Evolutionary conservation across 2,113 vertebrate species (phyloP).

Genomic region (Vidua chalybeata): DNA sequence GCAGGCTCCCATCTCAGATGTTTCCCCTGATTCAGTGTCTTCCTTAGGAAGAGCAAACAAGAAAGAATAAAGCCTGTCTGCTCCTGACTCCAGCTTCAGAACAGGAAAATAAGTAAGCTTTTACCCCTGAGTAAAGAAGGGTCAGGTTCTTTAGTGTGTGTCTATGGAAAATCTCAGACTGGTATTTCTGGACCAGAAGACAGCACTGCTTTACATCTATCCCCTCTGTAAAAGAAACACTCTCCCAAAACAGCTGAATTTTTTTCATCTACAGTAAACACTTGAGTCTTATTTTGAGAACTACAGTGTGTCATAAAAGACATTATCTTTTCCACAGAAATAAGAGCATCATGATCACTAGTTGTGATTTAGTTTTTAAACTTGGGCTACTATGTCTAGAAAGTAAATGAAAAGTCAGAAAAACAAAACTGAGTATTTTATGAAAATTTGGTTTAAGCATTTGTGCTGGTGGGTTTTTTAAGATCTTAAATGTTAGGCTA

Average conservation of each 20-base stretch:
- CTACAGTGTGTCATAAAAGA: neutral
- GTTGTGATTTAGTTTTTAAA: neutral
- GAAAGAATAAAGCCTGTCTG: neutral
- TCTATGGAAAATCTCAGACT: neutral
- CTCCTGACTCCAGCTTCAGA: neutral
- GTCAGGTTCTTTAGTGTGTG: neutral
- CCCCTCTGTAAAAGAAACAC: neutral
- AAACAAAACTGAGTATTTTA: neutral
- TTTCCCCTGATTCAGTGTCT: neutral
- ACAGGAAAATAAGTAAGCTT: neutral
- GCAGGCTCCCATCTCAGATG: neutral
- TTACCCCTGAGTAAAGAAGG: neutral
- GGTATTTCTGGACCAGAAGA: neutral
- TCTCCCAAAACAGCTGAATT: accelerated
- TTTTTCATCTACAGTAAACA: neutral
- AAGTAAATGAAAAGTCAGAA: neutral
- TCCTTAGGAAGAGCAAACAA: neutral
- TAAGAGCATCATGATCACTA: neutral
- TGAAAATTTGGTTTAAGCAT: neutral
- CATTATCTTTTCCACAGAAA: neutral
- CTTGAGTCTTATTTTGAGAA: neutral
- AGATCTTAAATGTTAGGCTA: neutral
- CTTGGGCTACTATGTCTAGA: neutral
- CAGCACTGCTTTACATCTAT: neutral
- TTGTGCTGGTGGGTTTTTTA: neutral